A percentile compares a stretch with the other conserved stretches of the same genome.
Conservation (phyloP, 2,113 vertebrate species). For the Ictalurus punctatus region DNA sequence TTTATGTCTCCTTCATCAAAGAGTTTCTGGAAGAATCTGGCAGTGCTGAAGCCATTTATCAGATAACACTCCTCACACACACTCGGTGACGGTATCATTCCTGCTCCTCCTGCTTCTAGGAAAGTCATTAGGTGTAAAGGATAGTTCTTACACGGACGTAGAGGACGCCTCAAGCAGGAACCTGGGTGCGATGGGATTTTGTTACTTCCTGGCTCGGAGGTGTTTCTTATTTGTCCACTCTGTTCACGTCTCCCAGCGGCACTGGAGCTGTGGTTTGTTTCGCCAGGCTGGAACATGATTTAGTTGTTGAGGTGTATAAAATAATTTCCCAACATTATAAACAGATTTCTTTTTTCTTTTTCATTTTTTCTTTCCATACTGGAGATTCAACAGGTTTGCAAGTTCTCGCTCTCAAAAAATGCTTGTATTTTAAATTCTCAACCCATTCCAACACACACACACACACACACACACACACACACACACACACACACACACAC, state of each 20-base stretch:
- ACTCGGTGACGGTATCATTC: not conserved
- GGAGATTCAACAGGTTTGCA: too few species aligned
- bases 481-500: not conserved
- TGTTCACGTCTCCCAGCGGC: not conserved
- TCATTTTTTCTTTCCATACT: too few species aligned
- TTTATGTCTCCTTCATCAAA: conserved; percentile 30
- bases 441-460: not conserved
- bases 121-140: not conserved
- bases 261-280: not conserved
- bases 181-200: not conserved
- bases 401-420: too few species aligned
- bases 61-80: not conserved
- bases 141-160: not conserved
- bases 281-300: not conserved
- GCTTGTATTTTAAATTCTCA: too few species aligned
- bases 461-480: not conserved
- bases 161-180: not conserved
- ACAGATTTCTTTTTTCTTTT: too few species aligned
- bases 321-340: not conserved
- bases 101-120: not conserved
- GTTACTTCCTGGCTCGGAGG: not conserved
- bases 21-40: not conserved
- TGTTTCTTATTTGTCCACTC: not conserved
- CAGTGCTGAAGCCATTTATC: not conserved
- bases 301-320: not conserved